Evolutionary conservation across 2,113 vertebrate species (phyloP).

Genomic region (Zapornia atra): DNA sequence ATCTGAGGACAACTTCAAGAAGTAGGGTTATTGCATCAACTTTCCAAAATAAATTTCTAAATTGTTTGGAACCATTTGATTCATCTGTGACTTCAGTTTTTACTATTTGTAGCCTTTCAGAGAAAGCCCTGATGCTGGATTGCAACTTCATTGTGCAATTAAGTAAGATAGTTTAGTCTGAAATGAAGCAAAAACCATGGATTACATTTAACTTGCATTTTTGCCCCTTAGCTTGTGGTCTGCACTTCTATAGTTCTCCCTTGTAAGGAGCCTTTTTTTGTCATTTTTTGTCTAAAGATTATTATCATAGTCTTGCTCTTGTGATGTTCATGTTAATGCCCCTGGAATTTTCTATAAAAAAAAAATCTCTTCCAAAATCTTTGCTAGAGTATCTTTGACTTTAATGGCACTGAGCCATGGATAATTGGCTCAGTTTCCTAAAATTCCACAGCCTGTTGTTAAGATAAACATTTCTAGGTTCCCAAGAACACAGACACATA

Average conservation of each 20-base stretch:
- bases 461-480: slow-evolving; percentile 62
- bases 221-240: not conserved
- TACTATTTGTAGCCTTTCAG: not conserved
- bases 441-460: slow-evolving; percentile 60
- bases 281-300: not conserved
- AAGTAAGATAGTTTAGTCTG: not conserved
- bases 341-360: not conserved
- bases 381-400: slow-evolving; percentile 21
- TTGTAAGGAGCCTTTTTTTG: not conserved
- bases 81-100: not conserved
- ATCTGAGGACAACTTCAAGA: not conserved
- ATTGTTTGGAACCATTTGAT: not conserved
- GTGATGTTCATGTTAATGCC: not conserved
- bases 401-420: slow-evolving; percentile 48
- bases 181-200: not conserved
- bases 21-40: not conserved
- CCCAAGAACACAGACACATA: slow-evolving; percentile 27
- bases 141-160: not conserved
- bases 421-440: slow-evolving; percentile 44
- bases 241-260: not conserved
- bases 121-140: not conserved
- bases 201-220: not conserved
- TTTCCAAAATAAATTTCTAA: not conserved
- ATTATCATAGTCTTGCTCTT: not conserved
- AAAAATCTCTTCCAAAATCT: not conserved